phyloP scores from a whole-genome alignment of 2,888 invertebrate species.

The Acrobasis repandana region DNA sequence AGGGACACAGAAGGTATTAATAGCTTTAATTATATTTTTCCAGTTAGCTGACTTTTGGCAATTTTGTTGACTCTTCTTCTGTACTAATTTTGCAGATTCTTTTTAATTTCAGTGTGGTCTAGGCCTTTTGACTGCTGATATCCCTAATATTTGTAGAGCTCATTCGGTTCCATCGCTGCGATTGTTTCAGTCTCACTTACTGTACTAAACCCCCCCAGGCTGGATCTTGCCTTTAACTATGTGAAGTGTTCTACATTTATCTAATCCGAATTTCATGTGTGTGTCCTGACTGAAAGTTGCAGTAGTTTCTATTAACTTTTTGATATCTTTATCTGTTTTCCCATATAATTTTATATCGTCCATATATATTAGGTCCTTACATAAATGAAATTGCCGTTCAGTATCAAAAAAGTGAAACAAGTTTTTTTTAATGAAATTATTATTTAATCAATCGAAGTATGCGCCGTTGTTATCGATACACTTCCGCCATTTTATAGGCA shows the following conservation, averaged over 20 bases:
- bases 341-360: not conserved
- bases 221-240: not conserved
- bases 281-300: not conserved
- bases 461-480: too few relatives aligned
- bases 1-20: not conserved
- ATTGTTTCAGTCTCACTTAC: slow-evolving; percentile 2
- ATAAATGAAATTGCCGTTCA: too few relatives aligned
- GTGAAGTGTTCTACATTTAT: not conserved
- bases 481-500: too few relatives aligned
- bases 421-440: too few relatives aligned
- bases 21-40: not conserved
- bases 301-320: not conserved
- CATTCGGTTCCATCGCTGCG: slow-evolving; percentile 1
- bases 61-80: not conserved
- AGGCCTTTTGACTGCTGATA: not conserved
- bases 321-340: not conserved
- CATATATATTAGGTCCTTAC: not conserved
- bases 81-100: not conserved
- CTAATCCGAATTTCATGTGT: not conserved
- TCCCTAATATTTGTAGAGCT: not conserved
- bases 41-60: not conserved
- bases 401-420: too few relatives aligned
- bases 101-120: not conserved
- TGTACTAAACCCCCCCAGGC: not conserved
- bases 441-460: too few relatives aligned